Percentiles rank a stretch among this genome's conserved stretches.
These are phyloP conservation scores for Plagodis pulveraria DNA, from an alignment of 2,888 invertebrate species.

Conservation along the genomic window DNA sequence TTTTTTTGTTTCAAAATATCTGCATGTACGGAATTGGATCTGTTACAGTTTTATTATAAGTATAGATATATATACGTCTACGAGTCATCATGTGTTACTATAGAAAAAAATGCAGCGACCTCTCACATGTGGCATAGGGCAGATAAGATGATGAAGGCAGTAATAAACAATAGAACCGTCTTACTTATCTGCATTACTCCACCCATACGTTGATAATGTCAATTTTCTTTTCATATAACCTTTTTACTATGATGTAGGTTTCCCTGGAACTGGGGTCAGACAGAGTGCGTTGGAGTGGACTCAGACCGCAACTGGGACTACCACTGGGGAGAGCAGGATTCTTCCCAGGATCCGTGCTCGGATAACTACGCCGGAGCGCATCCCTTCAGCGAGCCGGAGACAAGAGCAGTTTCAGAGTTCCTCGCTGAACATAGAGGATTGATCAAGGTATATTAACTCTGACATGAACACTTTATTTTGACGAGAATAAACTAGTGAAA, in stretches of 20 bases:
- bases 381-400: conserved; percentile 92
- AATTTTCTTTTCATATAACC: too few species aligned
- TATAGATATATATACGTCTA: too few species aligned
- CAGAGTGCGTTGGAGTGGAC: conserved; percentile 90
- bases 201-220: too few species aligned
- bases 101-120: too few species aligned
- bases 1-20: too few species aligned
- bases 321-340: conserved; percentile 89
- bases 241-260: conserved; percentile 56
- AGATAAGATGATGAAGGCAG: too few species aligned
- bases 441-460: conserved; percentile 77
- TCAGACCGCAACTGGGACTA: conserved; percentile 91
- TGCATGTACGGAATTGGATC: too few species aligned
- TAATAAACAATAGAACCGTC: too few species aligned
- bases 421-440: conserved; percentile 84
- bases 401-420: conserved; percentile 87
- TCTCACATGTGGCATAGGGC: too few species aligned
- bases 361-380: conserved; percentile 90
- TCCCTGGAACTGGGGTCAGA: conserved; percentile 85
- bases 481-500: not conserved
- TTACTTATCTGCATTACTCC: too few species aligned
- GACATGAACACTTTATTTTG: not conserved
- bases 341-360: conserved; percentile 88
- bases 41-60: too few species aligned
- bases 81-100: too few species aligned